phyloP scores from a whole-genome alignment of 2,113 vertebrate genomes.

The Nesogale talazaci region DNA sequence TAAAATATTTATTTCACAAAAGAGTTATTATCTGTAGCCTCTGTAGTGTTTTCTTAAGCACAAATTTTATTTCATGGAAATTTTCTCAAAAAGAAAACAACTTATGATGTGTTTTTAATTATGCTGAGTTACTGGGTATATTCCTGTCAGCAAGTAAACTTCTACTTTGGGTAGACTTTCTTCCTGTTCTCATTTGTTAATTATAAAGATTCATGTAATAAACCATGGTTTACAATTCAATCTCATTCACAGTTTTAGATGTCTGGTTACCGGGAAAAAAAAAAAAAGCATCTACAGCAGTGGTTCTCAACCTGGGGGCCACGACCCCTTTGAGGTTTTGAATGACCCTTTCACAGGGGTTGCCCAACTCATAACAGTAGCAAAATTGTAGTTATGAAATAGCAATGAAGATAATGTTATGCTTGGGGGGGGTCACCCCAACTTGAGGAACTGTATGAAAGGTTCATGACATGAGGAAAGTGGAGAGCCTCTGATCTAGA shows the following conservation, averaged over 20 bases:
- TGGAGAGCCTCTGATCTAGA: no score
- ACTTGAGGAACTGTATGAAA: background rate
- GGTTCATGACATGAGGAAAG: no score
- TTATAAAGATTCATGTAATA: background rate
- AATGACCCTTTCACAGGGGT: no score
- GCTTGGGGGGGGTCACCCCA: no score
- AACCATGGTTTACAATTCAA: background rate
- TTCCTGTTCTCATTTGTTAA: background rate
- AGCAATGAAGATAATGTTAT: no score
- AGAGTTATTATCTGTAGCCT: background rate
- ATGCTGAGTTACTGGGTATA: background rate
- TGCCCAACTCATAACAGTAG: no score
- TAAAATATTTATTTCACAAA: constrained; percentile 34
- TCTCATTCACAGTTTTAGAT: background rate
- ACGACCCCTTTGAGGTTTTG: no score
- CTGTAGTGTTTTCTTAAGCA: background rate
- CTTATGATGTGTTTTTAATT: background rate
- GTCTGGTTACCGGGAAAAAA: background rate
- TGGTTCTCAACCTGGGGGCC: no score
- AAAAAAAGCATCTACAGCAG: background rate
- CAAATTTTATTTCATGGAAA: background rate
- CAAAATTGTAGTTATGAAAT: no score
- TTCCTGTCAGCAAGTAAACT: constrained; percentile 1
- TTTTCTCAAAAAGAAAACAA: constrained; percentile 9
- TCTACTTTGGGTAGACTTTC: background rate